phyloP scores from a whole-genome alignment of 2,797 vertebrate genomes.

The Peromyscus melanophrys region DNA sequence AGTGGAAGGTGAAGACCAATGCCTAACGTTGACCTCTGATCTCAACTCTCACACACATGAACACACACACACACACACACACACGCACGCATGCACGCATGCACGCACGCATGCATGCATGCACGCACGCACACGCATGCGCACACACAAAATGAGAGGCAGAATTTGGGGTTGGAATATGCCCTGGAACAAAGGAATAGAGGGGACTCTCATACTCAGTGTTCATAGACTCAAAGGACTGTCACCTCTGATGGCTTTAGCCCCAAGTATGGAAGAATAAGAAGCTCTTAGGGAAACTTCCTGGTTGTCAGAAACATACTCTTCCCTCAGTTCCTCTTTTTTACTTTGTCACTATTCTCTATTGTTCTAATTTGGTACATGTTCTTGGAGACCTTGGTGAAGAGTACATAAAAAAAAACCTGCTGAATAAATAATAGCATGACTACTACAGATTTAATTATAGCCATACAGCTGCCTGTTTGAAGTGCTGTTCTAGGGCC shows the following conservation, averaged over 20 bases:
- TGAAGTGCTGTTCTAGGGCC: conserved; percentile 71
- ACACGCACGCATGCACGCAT: no score
- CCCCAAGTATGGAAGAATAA: neutral
- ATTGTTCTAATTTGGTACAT: conserved; percentile 79
- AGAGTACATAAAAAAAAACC: conserved; percentile 68
- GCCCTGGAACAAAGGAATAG: neutral
- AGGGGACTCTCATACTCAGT: neutral
- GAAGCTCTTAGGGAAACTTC: neutral
- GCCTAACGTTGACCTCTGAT: neutral
- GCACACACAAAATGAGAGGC: neutral
- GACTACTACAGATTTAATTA: conserved; percentile 84
- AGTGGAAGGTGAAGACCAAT: neutral
- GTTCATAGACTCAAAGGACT: neutral
- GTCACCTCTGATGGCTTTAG: neutral
- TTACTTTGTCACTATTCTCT: conserved; percentile 62
- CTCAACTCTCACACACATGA: neutral
- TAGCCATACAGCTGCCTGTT: conserved; percentile 68
- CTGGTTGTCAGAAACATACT: neutral
- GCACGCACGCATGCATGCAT: neutral
- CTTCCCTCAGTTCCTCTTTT: neutral
- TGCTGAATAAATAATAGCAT: conserved; percentile 81
- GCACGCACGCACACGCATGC: neutral
- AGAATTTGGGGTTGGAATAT: neutral
- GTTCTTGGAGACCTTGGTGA: conserved; percentile 79
- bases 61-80: no score